A percentile compares a stretch with the other conserved stretches of the same genome.
Evolutionary conservation across 1,140 invertebrate genomes (phyloP).

Genomic region (Magallana ariakensis): DNA sequence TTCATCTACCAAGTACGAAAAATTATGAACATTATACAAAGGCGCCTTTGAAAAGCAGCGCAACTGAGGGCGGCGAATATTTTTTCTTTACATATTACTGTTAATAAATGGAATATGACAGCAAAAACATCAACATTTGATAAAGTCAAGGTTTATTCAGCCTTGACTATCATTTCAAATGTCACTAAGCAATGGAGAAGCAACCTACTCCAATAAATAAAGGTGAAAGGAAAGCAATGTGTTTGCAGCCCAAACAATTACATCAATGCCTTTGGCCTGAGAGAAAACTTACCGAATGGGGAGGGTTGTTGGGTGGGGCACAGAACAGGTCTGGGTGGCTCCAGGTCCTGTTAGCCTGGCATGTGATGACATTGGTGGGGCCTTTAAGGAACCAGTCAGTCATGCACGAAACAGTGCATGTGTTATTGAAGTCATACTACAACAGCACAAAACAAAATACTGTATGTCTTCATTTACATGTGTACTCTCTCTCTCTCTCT

Average conservation of each 20-base stretch:
- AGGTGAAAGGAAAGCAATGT: neutral
- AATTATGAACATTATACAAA: neutral
- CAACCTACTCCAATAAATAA: neutral
- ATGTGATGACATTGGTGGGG: conserved; percentile 34
- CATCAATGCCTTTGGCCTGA: neutral
- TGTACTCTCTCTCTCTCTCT: neutral
- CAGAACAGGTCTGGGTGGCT: conserved; percentile 59
- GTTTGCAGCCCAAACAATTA: neutral
- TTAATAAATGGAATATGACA: too few species aligned
- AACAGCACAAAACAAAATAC: neutral
- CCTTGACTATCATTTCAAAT: too few species aligned
- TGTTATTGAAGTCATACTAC: conserved; percentile 44
- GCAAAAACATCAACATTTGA: too few species aligned
- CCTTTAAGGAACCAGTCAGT: conserved; percentile 53
- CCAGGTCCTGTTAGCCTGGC: conserved; percentile 58
- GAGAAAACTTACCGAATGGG: conserved; percentile 55
- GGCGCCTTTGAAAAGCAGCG: too few species aligned
- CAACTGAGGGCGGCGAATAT: too few species aligned
- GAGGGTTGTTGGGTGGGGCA: conserved; percentile 57
- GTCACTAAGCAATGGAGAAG: too few species aligned
- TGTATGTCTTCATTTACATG: neutral
- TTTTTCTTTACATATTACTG: too few species aligned
- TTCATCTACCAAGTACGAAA: conserved; percentile 55
- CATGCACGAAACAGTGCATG: conserved; percentile 53
- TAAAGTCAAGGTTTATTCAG: too few species aligned